A percentile compares a stretch with the other conserved stretches of the same genome.
Conservation (phyloP, 2,797 vertebrate genomes). For the Chrysocyon brachyurus region DNA sequence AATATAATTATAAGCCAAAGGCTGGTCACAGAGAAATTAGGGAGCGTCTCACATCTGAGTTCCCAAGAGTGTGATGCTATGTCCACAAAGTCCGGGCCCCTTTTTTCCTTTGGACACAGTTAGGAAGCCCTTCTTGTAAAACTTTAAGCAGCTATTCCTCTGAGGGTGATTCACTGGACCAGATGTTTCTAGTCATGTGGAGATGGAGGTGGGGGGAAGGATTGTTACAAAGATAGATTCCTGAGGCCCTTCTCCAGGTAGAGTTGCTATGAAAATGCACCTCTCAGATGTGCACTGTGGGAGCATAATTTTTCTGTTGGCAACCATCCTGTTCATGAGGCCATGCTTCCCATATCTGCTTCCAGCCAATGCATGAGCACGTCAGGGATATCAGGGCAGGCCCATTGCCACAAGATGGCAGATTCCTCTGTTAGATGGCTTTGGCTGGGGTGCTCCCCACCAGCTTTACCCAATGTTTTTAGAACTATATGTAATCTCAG, state of each 20-base stretch:
- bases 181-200: background rate
- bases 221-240: background rate
- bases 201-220: background rate
- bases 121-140: background rate
- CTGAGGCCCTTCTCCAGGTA: background rate
- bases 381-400: background rate
- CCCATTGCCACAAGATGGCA: too few relatives aligned
- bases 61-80: background rate
- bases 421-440: background rate
- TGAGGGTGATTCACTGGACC: background rate
- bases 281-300: background rate
- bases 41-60: too few relatives aligned
- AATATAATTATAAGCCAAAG: background rate
- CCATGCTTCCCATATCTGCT: background rate
- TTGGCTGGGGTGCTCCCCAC: background rate
- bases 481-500: background rate
- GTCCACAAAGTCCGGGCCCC: background rate
- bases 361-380: background rate
- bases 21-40: background rate
- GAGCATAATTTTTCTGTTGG: background rate
- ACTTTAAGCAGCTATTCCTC: background rate
- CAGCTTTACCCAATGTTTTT: background rate
- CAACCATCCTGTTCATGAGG: background rate
- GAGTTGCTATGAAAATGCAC: background rate
- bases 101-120: background rate